Conservation (phyloP, 1,140 invertebrate species). For the Meloidogyne floridensis region DNA sequence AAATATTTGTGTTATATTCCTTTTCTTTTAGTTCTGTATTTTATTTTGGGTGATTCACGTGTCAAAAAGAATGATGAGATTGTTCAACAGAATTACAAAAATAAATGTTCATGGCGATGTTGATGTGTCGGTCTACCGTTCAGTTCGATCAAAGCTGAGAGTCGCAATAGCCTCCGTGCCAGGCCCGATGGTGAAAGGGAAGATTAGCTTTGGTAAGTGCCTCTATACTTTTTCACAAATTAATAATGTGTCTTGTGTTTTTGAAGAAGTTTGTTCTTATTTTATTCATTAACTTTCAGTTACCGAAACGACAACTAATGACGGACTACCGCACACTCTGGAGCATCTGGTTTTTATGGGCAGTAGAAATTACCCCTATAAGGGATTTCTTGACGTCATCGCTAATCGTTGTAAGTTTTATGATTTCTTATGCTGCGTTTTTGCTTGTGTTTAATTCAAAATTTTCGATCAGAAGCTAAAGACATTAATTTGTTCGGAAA, state of each 20-base stretch:
- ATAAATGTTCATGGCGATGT: neutral
- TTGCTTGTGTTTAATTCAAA: neutral
- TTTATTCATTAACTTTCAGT: slow-evolving; percentile 70
- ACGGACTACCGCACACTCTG: slow-evolving; percentile 86
- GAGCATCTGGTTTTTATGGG: slow-evolving; percentile 89
- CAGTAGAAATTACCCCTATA: slow-evolving; percentile 83
- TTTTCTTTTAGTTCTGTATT: neutral
- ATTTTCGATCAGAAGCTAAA: neutral
- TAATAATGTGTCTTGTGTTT: neutral
- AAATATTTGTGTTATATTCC: too few relatives aligned
- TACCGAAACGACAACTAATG: slow-evolving; percentile 85
- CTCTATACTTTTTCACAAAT: too few relatives aligned
- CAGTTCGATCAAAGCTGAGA: slow-evolving; percentile 27
- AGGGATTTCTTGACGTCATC: slow-evolving; percentile 80
- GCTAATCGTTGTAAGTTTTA: slow-evolving; percentile 85
- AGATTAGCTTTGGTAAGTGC: slow-evolving; percentile 34
- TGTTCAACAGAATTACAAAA: neutral
- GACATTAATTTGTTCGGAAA: too few relatives aligned
- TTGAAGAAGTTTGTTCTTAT: neutral
- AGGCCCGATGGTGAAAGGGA: slow-evolving; percentile 42
- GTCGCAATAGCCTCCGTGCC: slow-evolving; percentile 36
- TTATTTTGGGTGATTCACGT: neutral
- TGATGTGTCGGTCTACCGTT: neutral
- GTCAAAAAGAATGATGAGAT: neutral
- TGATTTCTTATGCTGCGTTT: slow-evolving; percentile 73